These are phyloP conservation scores for Nanger granti DNA, from an alignment of 2,113 vertebrate species.

Conservation along the genomic window DNA sequence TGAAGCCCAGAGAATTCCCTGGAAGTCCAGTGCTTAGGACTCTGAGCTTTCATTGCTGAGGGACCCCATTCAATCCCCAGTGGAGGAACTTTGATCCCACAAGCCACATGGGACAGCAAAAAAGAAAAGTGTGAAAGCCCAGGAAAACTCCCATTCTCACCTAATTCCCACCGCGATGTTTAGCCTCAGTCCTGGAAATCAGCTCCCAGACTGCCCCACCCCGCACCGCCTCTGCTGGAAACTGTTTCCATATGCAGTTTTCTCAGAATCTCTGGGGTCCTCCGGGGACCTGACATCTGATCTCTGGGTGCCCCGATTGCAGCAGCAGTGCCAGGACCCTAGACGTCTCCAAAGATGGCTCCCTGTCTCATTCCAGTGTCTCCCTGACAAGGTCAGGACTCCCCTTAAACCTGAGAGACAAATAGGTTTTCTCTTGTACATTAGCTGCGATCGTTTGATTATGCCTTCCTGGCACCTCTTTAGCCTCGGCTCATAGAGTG, in stretches of 20 bases:
- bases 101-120: not conserved
- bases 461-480: not conserved
- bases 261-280: not conserved
- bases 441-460: not conserved
- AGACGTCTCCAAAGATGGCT: not conserved
- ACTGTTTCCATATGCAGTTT: not conserved
- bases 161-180: accelerated
- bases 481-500: not conserved
- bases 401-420: not conserved
- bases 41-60: not conserved
- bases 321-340: not conserved
- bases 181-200: not conserved
- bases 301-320: not conserved
- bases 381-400: not conserved
- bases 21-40: not conserved
- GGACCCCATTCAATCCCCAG: not conserved
- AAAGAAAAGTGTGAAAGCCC: not conserved
- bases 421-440: not conserved
- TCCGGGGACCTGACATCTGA: not conserved
- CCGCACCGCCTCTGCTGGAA: not conserved
- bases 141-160: not conserved
- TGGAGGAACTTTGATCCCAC: not conserved
- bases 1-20: not conserved
- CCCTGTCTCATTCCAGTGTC: not conserved
- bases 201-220: accelerated